phyloP scores from a whole-genome alignment of 2,888 invertebrate genomes.

The Eueremaeus valkanovi region DNA sequence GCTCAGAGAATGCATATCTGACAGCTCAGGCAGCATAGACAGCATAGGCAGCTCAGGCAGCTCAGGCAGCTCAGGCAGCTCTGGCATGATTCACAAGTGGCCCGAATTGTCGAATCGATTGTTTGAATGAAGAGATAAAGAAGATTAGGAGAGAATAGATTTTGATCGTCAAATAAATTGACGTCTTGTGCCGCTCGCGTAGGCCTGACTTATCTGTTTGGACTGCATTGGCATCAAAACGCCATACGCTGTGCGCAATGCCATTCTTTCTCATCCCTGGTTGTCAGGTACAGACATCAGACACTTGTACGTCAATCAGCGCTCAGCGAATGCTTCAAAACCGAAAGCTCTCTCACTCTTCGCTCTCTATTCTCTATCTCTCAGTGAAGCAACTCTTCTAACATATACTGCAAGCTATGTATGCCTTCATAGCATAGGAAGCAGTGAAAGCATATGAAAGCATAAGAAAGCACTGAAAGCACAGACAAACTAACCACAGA shows the following conservation, averaged over 20 bases:
- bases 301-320: slow-evolving; percentile 36
- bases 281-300: slow-evolving; percentile 35
- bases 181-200: neutral
- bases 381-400: neutral
- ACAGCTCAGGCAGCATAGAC: no score
- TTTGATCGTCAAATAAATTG: slow-evolving; percentile 8
- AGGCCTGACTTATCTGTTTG: slow-evolving; percentile 22
- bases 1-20: no score
- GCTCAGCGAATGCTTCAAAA: slow-evolving; percentile 21
- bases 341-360: neutral
- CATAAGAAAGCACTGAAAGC: neutral
- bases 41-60: neutral
- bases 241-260: slow-evolving; percentile 24
- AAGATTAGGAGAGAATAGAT: neutral
- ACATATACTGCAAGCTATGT: neutral
- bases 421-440: neutral
- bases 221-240: slow-evolving; percentile 27
- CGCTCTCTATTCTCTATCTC: neutral
- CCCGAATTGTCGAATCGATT: slow-evolving; percentile 9
- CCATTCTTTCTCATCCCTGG: slow-evolving; percentile 31
- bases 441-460: no score
- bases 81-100: neutral
- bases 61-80: neutral
- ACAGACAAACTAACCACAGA: neutral
- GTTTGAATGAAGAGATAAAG: slow-evolving; percentile 27